Conservation (phyloP, 2,888 invertebrate genomes). For the Ormyrus rosae region DNA sequence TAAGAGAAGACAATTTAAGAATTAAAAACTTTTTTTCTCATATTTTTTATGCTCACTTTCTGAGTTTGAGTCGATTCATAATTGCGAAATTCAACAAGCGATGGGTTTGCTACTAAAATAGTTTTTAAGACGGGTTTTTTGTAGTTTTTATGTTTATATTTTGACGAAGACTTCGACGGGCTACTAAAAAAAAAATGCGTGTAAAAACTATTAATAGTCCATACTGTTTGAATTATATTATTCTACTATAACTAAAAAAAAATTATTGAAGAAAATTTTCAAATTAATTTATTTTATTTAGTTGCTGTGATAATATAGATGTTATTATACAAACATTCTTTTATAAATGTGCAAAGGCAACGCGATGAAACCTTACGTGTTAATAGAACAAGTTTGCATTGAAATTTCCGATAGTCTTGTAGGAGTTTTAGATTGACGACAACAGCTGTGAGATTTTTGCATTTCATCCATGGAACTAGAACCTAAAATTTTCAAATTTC, state of each 20-base stretch:
- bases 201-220: too few species aligned
- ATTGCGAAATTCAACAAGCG: conserved; percentile 71
- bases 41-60: conserved; percentile 63
- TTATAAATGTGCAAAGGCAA: conserved; percentile 6
- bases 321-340: conserved; percentile 24
- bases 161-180: background rate
- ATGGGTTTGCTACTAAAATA: conserved; percentile 67
- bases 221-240: background rate
- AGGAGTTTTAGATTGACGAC: background rate
- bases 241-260: background rate
- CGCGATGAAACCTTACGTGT: conserved; percentile 11
- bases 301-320: conserved; percentile 3
- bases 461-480: background rate
- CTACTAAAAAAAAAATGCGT: too few species aligned
- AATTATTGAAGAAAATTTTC: background rate
- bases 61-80: conserved; percentile 69
- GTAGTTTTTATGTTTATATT: conserved; percentile 37
- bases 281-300: conserved; percentile 4
- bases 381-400: background rate
- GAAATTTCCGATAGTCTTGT: background rate
- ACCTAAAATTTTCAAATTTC: background rate
- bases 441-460: conserved; percentile 2
- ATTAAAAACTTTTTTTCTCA: too few species aligned
- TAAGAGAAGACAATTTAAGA: too few species aligned
- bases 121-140: conserved; percentile 51